These are phyloP conservation scores for Orthosia cruda DNA, from an alignment of 2,888 invertebrate species.

Conservation along the genomic window DNA sequence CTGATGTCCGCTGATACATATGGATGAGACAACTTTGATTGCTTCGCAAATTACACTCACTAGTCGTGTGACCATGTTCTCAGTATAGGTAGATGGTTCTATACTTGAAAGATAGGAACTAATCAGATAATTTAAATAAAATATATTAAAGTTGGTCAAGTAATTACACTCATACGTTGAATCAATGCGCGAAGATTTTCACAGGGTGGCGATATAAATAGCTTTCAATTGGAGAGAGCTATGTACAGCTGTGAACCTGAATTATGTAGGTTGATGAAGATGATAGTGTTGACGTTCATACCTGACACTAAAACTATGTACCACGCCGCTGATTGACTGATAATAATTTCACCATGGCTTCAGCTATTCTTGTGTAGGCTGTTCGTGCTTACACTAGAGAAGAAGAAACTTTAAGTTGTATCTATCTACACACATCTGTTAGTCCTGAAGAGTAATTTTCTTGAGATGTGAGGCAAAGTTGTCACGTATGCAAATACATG, in stretches of 20 bases:
- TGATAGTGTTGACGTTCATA: too few relatives aligned
- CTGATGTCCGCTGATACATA: constrained; percentile 70
- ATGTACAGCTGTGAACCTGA: too few relatives aligned
- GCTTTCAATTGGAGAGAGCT: too few relatives aligned
- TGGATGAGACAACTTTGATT: constrained; percentile 77
- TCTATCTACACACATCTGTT: background rate
- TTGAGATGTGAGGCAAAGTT: constrained; percentile 45
- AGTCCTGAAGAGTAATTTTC: constrained; percentile 30
- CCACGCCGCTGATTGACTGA: background rate
- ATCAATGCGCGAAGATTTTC: too few relatives aligned
- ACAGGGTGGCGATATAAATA: too few relatives aligned
- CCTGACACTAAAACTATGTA: background rate
- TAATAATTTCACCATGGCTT: background rate
- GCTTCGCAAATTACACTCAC: constrained; percentile 60
- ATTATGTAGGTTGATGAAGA: too few relatives aligned
- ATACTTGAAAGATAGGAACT: background rate
- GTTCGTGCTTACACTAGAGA: background rate
- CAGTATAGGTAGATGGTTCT: constrained; percentile 8
- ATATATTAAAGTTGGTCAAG: background rate
- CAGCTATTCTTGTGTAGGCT: too few relatives aligned
- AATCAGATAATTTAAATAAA: background rate
- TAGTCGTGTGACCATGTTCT: constrained; percentile 18
- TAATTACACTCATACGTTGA: too few relatives aligned
- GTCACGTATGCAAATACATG: constrained; percentile 71
- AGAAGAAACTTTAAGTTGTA: background rate